Evolutionary conservation across 2,888 invertebrate species (phyloP), one percentile per base, ranked within the genome.

Genomic region (Dicyrtomina minuta): DNA sequence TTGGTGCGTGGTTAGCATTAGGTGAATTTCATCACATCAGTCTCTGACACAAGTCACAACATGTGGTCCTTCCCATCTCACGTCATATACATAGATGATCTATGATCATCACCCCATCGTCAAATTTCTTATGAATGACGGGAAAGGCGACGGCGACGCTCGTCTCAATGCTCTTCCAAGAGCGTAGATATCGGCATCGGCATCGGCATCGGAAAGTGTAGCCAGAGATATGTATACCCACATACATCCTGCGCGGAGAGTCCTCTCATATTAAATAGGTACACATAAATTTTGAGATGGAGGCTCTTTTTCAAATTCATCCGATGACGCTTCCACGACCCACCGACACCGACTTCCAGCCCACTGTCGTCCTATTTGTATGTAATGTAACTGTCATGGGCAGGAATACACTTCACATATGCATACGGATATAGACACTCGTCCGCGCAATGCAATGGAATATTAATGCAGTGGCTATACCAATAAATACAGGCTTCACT

Each of bases 31-130:
- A 70, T 70, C 65, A 70, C 65, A 65, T 60, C 59, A 59, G 70
- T 70, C 65, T 65, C 70, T 70, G 70, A 70, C 70, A 70, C 64
- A 27, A 65, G 70, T 59, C 70, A 59, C 70, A 70, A 58, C 70
- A 70, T 70, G 70, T 27, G 70, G 70, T 70, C 70, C 60, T 53
- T 56, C 44, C 70, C 33, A 51, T 49, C 49, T 65, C 70, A 59
- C 58, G 49, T 65, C 59, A 51, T 62, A 65, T 70, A 41, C 59
- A 65, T 65, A 51, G 64, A 65, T 65, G 64, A 65, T 65, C 64
- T 65, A 65, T 65, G 64, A 53, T 65, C 51, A 65, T 65, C 56
- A 56, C 20, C 51, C 10, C 49, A 49, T 49, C 49, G 20, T 49
- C 49, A 49, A 49, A 49, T 49, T 49, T 49, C 49, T 49, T 49